Percentiles rank a stretch among this genome's conserved stretches.
Evolutionary conservation across 2,797 vertebrate genomes (phyloP).

Genomic region (Cossypha heuglini): DNA sequence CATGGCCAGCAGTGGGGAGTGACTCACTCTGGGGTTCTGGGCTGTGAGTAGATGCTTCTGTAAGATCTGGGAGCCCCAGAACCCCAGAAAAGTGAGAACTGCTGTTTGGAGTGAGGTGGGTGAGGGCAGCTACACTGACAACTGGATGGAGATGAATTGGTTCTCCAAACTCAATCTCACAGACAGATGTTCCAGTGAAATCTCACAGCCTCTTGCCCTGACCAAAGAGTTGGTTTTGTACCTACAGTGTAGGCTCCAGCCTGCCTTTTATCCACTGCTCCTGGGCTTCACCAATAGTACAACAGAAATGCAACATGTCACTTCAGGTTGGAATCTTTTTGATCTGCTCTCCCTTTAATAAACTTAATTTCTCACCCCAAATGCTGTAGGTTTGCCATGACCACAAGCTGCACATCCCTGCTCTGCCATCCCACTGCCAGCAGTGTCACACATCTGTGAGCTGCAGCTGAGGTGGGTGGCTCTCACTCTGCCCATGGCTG

Average conservation of each 20-base stretch:
- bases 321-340: neutral
- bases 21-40: neutral
- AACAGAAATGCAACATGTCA: neutral
- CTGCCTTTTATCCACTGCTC: neutral
- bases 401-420: fast-evolving
- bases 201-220: neutral
- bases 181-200: too few species aligned
- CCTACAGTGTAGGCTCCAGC: neutral
- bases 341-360: neutral
- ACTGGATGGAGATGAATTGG: neutral
- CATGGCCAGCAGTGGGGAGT: fast-evolving
- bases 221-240: neutral
- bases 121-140: neutral
- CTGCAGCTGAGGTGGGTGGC: fast-evolving
- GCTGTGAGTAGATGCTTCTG: neutral
- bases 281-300: neutral
- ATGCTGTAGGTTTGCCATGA: neutral
- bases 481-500: fast-evolving
- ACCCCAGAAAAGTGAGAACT: fast-evolving
- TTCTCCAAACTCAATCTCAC: neutral
- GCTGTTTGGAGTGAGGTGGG: neutral
- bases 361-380: neutral
- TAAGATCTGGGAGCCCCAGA: neutral
- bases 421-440: neutral
- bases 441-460: neutral